Percentiles rank a stretch among this genome's conserved stretches.
Evolutionary conservation across 2,113 vertebrate species (phyloP).

Genomic region (Hyperopisus bebe): DNA sequence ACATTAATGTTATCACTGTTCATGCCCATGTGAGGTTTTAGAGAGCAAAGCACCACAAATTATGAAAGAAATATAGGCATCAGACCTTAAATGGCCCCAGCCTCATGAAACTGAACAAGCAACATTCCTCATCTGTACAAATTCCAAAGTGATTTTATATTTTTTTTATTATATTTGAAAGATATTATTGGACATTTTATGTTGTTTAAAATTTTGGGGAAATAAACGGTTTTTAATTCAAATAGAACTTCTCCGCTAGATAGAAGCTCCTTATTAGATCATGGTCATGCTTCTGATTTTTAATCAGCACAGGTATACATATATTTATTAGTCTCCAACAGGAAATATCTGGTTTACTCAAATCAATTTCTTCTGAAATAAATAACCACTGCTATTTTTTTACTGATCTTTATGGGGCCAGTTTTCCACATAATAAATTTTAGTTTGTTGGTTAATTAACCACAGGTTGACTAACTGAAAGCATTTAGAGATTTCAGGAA

Average conservation of each 20-base stretch:
- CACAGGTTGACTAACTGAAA: not conserved
- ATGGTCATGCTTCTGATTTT: slow-evolving; percentile 4
- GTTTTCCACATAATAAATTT: not conserved
- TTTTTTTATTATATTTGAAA: not conserved
- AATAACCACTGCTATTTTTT: not conserved
- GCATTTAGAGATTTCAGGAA: slow-evolving; percentile 1
- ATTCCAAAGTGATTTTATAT: slow-evolving; percentile 34
- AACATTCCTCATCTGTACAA: slow-evolving; percentile 53
- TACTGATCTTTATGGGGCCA: not conserved
- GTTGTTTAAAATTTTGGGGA: not conserved
- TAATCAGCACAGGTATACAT: not conserved
- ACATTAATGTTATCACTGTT: too few species aligned
- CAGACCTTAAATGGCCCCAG: slow-evolving; percentile 53
- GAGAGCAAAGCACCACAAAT: slow-evolving; percentile 60
- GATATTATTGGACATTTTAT: not conserved
- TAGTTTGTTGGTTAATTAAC: slow-evolving; percentile 10
- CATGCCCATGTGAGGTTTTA: slow-evolving; percentile 62
- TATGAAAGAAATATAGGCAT: slow-evolving; percentile 62
- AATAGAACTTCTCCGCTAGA: not conserved
- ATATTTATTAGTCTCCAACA: slow-evolving; percentile 30
- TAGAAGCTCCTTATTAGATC: not conserved
- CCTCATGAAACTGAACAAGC: slow-evolving; percentile 46
- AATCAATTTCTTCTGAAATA: slow-evolving; percentile 21
- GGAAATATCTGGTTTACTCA: slow-evolving; percentile 44
- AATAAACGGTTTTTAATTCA: not conserved